These are phyloP conservation scores for Tauraco erythrolophus DNA, from an alignment of 2,113 vertebrate genomes.

Conservation along the genomic window DNA sequence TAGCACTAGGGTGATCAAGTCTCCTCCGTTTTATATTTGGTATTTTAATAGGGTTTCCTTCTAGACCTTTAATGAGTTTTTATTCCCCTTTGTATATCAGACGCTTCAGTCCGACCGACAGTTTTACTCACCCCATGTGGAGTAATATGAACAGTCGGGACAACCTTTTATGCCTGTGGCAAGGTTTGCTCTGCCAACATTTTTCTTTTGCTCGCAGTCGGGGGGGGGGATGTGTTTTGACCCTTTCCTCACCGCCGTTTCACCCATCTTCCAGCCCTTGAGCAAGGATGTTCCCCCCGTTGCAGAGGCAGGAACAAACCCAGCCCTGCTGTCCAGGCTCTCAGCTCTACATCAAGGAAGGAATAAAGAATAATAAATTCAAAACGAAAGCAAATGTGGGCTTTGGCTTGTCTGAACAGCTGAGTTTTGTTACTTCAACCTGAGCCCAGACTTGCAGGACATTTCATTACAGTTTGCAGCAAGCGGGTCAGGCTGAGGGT, in stretches of 20 bases:
- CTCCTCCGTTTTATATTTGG: slow-evolving; percentile 16
- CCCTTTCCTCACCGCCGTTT: not conserved
- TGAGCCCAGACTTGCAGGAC: not conserved
- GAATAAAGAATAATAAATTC: too few species aligned
- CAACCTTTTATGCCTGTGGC: slow-evolving; percentile 30
- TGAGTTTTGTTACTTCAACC: not conserved
- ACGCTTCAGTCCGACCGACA: slow-evolving; percentile 12
- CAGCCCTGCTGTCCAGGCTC: not conserved
- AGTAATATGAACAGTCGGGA: slow-evolving; percentile 11
- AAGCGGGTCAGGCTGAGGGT: not conserved
- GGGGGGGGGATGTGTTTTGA: not conserved
- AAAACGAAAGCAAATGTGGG: not conserved
- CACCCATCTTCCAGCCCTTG: not conserved
- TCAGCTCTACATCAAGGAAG: not conserved
- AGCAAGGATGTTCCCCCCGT: not conserved
- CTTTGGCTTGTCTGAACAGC: not conserved
- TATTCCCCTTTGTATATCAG: slow-evolving; percentile 28
- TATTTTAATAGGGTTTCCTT: slow-evolving; percentile 60
- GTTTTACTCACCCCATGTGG: slow-evolving; percentile 51
- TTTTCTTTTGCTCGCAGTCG: not conserved
- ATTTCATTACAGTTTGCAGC: not conserved
- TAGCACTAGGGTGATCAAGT: not conserved
- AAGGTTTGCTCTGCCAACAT: slow-evolving; percentile 5
- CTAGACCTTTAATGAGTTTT: slow-evolving; percentile 39
- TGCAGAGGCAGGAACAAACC: not conserved